A percentile compares a stretch with the other conserved stretches of the same genome.
These are phyloP conservation scores for Pocillopora verrucosa DNA, from an alignment of 64 coral and sea anemone genomes.

Conservation along the genomic window DNA sequence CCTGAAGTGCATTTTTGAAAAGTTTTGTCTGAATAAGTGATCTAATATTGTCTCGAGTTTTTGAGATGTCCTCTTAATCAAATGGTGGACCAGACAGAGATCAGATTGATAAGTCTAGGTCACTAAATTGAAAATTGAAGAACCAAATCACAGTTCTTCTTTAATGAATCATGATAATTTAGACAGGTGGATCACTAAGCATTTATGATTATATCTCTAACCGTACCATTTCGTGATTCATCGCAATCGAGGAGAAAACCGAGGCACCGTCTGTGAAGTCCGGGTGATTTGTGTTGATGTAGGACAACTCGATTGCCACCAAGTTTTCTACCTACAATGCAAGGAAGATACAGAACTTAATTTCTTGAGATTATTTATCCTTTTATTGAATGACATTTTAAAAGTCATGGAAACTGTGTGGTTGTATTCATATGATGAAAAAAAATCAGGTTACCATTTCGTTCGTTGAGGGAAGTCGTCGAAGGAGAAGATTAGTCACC, in stretches of 20 bases:
- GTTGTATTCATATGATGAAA: too few relatives aligned
- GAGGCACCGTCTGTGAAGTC: conserved; percentile 91
- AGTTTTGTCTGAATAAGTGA: too few relatives aligned
- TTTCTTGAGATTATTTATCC: too few relatives aligned
- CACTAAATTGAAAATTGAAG: too few relatives aligned
- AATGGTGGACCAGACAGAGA: not conserved
- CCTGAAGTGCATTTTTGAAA: too few relatives aligned
- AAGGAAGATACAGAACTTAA: not conserved
- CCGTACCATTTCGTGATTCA: conserved; percentile 89
- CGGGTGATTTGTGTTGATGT: conserved; percentile 98
- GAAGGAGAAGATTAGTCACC: conserved; percentile 70
- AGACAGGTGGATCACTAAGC: too few relatives aligned
- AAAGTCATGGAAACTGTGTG: too few relatives aligned
- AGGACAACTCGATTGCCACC: conserved; percentile 89
- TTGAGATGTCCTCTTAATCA: not conserved
- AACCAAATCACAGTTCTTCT: too few relatives aligned
- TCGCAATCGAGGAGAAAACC: conserved; percentile 73
- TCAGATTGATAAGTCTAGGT: not conserved
- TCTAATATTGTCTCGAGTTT: too few relatives aligned
- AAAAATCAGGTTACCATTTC: conserved; percentile 66
- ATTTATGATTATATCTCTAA: not conserved
- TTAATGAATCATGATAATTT: too few relatives aligned
- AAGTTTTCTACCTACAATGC: conserved; percentile 81
- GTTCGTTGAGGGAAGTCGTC: conserved; percentile 77
- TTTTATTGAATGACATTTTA: too few relatives aligned